Evolutionary conservation across 2,888 invertebrate species (phyloP).

Genomic region (Argyresthia goedartella): DNA sequence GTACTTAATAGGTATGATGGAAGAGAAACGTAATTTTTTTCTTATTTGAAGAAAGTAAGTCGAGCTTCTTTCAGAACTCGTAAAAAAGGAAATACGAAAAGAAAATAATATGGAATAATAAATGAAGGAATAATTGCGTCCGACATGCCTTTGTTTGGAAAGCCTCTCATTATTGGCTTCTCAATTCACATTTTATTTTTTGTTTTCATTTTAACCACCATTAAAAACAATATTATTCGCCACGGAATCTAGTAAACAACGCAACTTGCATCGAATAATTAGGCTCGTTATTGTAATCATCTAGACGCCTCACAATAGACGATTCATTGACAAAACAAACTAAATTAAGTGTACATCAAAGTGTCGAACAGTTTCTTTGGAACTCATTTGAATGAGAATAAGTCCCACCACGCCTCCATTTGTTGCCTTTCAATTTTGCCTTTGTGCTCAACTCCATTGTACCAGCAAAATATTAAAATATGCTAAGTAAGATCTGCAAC

Average conservation of each 20-base stretch:
- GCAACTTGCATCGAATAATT: too few relatives aligned
- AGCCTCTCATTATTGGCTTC: conserved; percentile 19
- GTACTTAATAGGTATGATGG: not conserved
- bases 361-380: conserved; percentile 45
- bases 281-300: too few relatives aligned
- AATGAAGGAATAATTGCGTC: conserved; percentile 36
- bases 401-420: conserved; percentile 40
- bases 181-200: not conserved
- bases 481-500: conserved; percentile 45
- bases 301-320: too few relatives aligned
- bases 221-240: too few relatives aligned
- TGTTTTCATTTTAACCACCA: too few relatives aligned
- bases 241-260: too few relatives aligned
- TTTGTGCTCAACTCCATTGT: conserved; percentile 40
- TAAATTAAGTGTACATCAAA: conserved; percentile 40
- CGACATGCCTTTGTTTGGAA: conserved; percentile 29
- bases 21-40: conserved; percentile 12
- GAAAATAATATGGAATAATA: conserved; percentile 31
- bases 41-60: conserved; percentile 30
- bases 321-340: not conserved
- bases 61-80: conserved; percentile 7
- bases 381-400: conserved; percentile 62
- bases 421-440: conserved; percentile 54
- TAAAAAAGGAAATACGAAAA: conserved; percentile 18
- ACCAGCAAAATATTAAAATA: conserved; percentile 52